Conservation (phyloP, 2,113 vertebrate genomes). For the Lagenorhynchus albirostris region DNA sequence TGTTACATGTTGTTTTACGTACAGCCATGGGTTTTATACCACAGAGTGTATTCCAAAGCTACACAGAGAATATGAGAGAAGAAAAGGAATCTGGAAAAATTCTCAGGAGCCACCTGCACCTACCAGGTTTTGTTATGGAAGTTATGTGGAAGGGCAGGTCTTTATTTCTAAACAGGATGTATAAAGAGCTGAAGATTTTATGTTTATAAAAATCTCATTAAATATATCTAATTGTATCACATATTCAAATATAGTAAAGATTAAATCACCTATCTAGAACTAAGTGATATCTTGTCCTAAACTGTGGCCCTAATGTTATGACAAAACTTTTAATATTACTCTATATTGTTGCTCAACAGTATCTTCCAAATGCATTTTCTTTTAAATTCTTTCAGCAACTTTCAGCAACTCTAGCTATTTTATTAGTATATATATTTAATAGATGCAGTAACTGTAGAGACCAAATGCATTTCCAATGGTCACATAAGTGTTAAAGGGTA, state of each 20-base stretch:
- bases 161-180: not conserved
- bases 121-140: not conserved
- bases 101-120: not conserved
- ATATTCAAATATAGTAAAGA: not conserved
- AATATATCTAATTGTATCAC: not conserved
- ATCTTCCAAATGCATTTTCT: not conserved
- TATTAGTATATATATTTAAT: not conserved
- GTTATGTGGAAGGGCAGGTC: not conserved
- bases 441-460: not conserved
- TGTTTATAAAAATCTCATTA: not conserved
- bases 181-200: not conserved
- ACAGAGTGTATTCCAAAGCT: not conserved
- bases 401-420: not conserved
- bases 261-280: not conserved
- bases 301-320: not conserved
- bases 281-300: not conserved
- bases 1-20: not conserved
- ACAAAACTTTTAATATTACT: not conserved
- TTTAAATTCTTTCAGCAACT: not conserved
- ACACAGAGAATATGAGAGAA: not conserved
- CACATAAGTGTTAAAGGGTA: not conserved
- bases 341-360: not conserved
- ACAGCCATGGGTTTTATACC: not conserved
- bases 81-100: not conserved
- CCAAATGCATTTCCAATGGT: not conserved